Conservation (phyloP, 2,113 vertebrate genomes). For the Atractosteus spatula region DNA sequence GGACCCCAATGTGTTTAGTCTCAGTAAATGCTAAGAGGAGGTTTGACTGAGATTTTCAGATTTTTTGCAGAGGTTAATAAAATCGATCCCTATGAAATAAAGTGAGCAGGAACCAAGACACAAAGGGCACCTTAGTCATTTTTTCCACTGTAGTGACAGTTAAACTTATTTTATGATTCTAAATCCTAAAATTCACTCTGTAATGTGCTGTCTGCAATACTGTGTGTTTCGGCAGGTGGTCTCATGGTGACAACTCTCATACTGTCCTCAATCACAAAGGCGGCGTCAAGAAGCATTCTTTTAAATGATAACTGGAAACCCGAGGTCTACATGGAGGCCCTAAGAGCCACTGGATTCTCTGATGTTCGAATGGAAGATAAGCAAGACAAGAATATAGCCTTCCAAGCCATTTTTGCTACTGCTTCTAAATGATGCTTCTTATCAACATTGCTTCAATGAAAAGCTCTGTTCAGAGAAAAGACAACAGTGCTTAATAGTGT, state of each 20-base stretch:
- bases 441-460: no score
- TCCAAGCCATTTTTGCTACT: conserved; percentile 61
- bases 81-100: no score
- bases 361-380: conserved; percentile 55
- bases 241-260: conserved; percentile 57
- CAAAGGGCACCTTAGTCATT: background rate
- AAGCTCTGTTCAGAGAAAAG: no score
- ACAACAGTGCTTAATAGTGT: no score
- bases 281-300: conserved; percentile 35
- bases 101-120: no score
- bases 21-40: no score
- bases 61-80: no score
- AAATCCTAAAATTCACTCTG: no score
- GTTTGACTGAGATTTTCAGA: no score
- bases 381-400: conserved; percentile 23
- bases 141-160: no score
- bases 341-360: conserved; percentile 55
- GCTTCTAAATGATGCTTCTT: conserved; percentile 39
- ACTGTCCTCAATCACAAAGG: background rate
- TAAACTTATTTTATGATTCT: no score
- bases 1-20: background rate
- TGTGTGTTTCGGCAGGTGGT: conserved; percentile 38
- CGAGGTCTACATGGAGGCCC: conserved; percentile 55
- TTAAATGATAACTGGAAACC: conserved; percentile 52
- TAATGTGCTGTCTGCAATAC: no score